phyloP scores from a whole-genome alignment of 2,888 invertebrate genomes.

The Orthosia gracilis region DNA sequence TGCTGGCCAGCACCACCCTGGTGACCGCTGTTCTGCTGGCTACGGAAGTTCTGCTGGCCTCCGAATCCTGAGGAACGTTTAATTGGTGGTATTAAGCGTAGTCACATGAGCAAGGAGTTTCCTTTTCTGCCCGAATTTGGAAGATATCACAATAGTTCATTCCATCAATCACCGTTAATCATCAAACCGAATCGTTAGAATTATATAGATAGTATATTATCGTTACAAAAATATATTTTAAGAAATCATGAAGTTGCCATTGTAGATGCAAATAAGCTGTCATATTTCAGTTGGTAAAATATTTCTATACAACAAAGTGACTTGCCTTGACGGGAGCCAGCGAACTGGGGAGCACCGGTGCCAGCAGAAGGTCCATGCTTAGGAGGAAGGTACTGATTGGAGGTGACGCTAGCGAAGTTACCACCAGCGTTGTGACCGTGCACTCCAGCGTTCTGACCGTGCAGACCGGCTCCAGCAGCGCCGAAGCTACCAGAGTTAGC shows the following conservation, averaged over 20 bases:
- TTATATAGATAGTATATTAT: no score
- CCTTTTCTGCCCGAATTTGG: not conserved
- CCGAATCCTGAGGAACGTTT: constrained; percentile 60
- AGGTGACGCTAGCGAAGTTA: constrained; percentile 72
- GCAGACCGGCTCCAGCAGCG: constrained; percentile 32
- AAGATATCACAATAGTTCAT: no score
- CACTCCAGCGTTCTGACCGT: constrained; percentile 14
- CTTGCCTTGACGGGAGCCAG: constrained; percentile 66
- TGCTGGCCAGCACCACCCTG: constrained; percentile 52
- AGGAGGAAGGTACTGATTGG: constrained; percentile 86
- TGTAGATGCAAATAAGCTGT: not conserved
- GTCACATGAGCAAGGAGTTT: not conserved
- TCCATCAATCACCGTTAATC: no score
- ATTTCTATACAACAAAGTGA: constrained; percentile 2
- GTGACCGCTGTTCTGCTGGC: constrained; percentile 32
- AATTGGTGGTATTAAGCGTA: not conserved
- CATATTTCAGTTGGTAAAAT: not conserved
- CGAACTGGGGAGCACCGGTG: constrained; percentile 59
- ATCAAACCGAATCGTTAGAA: no score
- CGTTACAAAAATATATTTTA: no score
- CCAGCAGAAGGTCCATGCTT: constrained; percentile 76
- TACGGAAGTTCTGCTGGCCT: constrained; percentile 52
- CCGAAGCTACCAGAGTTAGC: constrained; percentile 56
- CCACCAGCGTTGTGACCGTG: constrained; percentile 16
- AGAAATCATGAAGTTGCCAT: not conserved